Evolutionary conservation across 2,113 vertebrate genomes (phyloP), one percentile per base, ranked within the genome.

Genomic region (Cranoglanis bouderius): DNA sequence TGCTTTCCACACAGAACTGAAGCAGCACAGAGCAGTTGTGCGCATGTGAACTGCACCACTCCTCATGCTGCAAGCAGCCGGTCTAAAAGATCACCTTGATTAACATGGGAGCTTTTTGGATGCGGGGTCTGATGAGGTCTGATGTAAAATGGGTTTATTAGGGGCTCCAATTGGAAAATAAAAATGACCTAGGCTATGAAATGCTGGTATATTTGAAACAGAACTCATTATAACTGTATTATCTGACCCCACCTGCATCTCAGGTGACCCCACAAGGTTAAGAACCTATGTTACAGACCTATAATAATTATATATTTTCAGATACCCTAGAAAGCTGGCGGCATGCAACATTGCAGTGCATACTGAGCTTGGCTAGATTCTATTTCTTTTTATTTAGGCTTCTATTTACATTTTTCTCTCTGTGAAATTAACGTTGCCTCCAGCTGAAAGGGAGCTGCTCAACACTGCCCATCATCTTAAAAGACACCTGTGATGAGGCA

Each of bases 381-480:
- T 55, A 55, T 32, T 40, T 38, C 32, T 32, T 35, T 55, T 53
- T 53, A 81, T 38, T 35, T 40, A 59, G 18, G 9, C 1, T 35
- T 35, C 53, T 24, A 57, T 82, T 32, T 57, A 82, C 32, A 82
- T 38, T 82, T 82, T 82, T 53, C n/a, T 51, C 14, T 19, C 7
- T 32, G 49, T 35, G 6, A 81, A 55, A 35, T 53, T 59, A 59
- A 1, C 3, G 19, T 32, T 10, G 38, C 8, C 57, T 84, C 3
- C 38, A 67, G 82, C 38, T 67, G 61, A n/a, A 84, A 65, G 9
- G 18, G 6, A 40, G 55, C 80, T 82, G 24, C 38, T 84, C 35
- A 63, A 46, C 24, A 46, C 59, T 84, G 40, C 59, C 43, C 24
- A 65, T 84, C 26, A 84, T 84, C 29, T 67, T n/a, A 84, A 84